Conservation (phyloP, 1,140 invertebrate genomes). For the Panagrolaimus sp. region DNA sequence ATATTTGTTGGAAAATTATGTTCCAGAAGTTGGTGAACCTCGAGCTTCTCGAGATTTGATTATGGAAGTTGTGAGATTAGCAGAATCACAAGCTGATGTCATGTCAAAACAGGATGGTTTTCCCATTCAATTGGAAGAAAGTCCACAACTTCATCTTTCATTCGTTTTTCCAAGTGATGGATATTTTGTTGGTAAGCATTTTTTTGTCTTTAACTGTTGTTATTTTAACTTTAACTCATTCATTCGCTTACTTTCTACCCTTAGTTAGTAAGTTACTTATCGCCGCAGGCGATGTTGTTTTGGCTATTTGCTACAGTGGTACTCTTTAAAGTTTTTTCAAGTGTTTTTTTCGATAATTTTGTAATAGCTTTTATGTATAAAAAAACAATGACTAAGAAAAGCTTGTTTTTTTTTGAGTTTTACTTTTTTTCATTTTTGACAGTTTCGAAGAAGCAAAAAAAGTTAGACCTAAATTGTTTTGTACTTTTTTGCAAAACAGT, state of each 20-base stretch:
- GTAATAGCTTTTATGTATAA: too few relatives aligned
- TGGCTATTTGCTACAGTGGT: background rate
- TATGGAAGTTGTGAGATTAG: slow-evolving; percentile 70
- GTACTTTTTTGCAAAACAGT: background rate
- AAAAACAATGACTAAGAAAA: too few relatives aligned
- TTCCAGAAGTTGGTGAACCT: slow-evolving; percentile 67
- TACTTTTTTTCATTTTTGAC: background rate
- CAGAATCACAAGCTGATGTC: slow-evolving; percentile 86
- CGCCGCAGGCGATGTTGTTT: background rate
- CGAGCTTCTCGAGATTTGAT: slow-evolving; percentile 67
- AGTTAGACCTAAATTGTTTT: background rate
- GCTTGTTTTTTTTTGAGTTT: background rate
- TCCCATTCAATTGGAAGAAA: slow-evolving; percentile 74
- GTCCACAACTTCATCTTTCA: slow-evolving; percentile 77
- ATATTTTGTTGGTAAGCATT: slow-evolving; percentile 78
- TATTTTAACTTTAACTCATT: slow-evolving; percentile 11
- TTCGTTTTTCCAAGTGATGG: slow-evolving; percentile 92
- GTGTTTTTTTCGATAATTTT: too few relatives aligned
- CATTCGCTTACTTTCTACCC: background rate
- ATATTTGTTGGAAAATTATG: slow-evolving; percentile 75
- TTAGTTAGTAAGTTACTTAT: background rate
- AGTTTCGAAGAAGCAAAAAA: background rate
- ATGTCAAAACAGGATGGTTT: slow-evolving; percentile 79
- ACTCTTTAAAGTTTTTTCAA: background rate
- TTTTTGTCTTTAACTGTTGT: slow-evolving; percentile 18